These are phyloP conservation scores for Alitta virens DNA, from an alignment of 2,888 invertebrate species.

Conservation along the genomic window DNA sequence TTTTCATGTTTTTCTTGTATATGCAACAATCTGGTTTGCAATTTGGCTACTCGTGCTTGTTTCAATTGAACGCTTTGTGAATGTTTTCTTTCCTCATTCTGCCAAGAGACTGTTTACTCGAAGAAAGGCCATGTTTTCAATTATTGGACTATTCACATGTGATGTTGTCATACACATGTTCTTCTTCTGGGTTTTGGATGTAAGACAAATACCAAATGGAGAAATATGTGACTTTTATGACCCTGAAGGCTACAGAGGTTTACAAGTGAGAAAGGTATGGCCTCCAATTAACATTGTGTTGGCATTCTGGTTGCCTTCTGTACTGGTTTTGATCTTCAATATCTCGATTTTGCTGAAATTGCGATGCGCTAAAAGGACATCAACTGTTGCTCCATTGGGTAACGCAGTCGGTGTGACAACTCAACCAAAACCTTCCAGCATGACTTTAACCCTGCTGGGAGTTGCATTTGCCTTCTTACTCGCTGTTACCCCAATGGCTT, in stretches of 20 bases:
- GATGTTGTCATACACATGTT: not conserved
- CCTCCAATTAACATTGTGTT: not conserved
- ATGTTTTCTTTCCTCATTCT: not conserved
- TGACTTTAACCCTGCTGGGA: not conserved
- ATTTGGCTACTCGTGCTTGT: not conserved
- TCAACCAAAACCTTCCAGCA: not conserved
- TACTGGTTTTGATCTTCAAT: not conserved
- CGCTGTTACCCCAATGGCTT: not conserved
- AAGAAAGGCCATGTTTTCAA: not conserved
- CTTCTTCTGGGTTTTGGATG: not conserved
- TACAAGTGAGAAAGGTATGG: not conserved
- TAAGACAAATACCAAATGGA: too few relatives aligned
- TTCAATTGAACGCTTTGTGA: not conserved
- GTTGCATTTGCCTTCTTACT: not conserved
- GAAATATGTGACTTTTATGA: not conserved
- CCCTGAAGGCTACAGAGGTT: not conserved
- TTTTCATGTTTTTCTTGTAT: not conserved
- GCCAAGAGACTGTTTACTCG: not conserved
- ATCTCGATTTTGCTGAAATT: not conserved
- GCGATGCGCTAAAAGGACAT: not conserved
- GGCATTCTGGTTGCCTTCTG: not conserved
- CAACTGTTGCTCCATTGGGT: not conserved
- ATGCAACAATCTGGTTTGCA: not conserved
- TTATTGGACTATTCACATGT: not conserved
- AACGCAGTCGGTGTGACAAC: too few relatives aligned